These are phyloP conservation scores for Echinops telfairi DNA, from an alignment of 2,113 vertebrate species.

Conservation along the genomic window DNA sequence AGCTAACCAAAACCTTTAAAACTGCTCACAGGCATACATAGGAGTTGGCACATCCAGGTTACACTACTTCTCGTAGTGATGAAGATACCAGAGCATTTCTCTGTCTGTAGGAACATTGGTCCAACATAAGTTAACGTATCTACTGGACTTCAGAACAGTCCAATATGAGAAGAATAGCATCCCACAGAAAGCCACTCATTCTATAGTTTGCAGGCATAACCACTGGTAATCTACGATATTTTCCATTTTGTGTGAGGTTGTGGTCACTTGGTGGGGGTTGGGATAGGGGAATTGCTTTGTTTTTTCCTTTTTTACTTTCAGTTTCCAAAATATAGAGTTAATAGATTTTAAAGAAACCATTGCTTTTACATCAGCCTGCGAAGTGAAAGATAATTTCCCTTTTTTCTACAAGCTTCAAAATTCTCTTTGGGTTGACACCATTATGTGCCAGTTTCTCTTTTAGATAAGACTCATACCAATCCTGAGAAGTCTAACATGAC, in stretches of 20 bases:
- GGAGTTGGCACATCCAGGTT: constrained; percentile 73
- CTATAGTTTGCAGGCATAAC: constrained; percentile 35
- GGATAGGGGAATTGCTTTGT: background rate
- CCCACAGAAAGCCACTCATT: constrained; percentile 1
- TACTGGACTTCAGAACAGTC: constrained; percentile 26
- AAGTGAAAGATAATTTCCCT: constrained; percentile 65
- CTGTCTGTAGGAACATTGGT: constrained; percentile 18
- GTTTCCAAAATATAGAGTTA: constrained; percentile 82
- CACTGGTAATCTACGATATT: constrained; percentile 67
- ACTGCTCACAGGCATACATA: constrained; percentile 72
- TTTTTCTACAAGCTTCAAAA: constrained; percentile 47
- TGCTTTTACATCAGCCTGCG: constrained; percentile 56
- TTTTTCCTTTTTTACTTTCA: constrained; percentile 54
- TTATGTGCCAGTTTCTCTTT: background rate
- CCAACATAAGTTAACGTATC: constrained; percentile 71
- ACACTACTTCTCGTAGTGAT: constrained; percentile 71
- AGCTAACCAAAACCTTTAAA: constrained; percentile 85
- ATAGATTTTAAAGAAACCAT: constrained; percentile 71
- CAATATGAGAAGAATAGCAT: background rate
- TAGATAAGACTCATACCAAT: background rate
- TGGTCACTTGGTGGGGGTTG: background rate
- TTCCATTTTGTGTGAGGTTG: constrained; percentile 75
- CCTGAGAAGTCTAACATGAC: background rate
- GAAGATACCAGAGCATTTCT: constrained; percentile 76
- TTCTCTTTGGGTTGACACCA: background rate